Conservation (phyloP, 2,113 vertebrate genomes). For the Ovis aries region DNA sequence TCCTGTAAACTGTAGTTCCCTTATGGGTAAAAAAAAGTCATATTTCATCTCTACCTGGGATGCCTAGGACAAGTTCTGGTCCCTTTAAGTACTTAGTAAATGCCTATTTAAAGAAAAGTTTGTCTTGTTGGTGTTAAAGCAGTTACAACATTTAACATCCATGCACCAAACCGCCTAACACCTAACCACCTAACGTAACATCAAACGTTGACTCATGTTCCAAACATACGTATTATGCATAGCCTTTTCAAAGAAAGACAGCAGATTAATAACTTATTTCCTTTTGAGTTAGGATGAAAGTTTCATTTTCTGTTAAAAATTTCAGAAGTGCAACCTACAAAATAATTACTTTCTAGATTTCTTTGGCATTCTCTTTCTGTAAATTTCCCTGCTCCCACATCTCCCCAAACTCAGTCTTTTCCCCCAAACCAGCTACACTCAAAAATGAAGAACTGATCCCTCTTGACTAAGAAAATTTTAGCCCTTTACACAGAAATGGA, state of each 20-base stretch:
- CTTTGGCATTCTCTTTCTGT: neutral
- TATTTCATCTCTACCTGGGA: neutral
- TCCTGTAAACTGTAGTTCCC: neutral
- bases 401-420: neutral
- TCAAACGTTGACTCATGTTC: neutral
- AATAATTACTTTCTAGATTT: neutral
- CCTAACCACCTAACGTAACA: neutral
- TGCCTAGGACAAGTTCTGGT: neutral
- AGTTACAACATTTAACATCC: neutral
- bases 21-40: neutral
- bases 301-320: neutral
- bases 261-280: neutral
- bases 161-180: neutral
- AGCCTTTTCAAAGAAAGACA: neutral
- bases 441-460: slow-evolving; percentile 37
- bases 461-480: neutral
- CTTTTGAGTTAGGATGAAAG: neutral
- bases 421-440: neutral
- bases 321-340: neutral
- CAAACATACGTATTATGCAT: neutral
- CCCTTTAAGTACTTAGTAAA: neutral
- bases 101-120: neutral
- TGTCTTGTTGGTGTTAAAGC: neutral
- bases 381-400: neutral
- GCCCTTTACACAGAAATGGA: slow-evolving; percentile 13